Conservation (phyloP, 1,140 invertebrate species). For the Drosophila saltans region DNA sequence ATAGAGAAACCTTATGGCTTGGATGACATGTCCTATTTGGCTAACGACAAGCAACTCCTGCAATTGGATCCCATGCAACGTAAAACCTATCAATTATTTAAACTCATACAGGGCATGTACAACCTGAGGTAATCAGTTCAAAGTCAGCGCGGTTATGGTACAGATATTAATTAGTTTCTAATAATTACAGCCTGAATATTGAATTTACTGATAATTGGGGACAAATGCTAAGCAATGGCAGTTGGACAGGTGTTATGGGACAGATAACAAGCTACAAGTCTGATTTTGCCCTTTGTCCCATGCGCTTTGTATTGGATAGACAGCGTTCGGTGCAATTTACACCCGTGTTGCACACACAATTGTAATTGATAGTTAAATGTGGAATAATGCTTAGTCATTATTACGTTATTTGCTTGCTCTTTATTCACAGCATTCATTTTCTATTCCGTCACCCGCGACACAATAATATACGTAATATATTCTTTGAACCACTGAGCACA, state of each 20-base stretch:
- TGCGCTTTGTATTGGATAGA: constrained; percentile 83
- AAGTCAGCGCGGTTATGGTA: not conserved
- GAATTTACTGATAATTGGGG: constrained; percentile 84
- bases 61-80: constrained; percentile 85
- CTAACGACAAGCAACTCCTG: constrained; percentile 46
- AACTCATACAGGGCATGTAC: constrained; percentile 83
- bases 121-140: constrained; percentile 83
- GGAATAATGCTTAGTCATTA: not conserved
- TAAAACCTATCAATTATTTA: constrained; percentile 83
- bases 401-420: not conserved
- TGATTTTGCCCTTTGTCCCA: constrained; percentile 83
- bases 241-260: constrained; percentile 84
- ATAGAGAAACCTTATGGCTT: constrained; percentile 55
- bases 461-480: constrained; percentile 83
- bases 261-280: constrained; percentile 82
- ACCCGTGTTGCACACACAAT: constrained; percentile 82
- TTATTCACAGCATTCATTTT: constrained; percentile 73
- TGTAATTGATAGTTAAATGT: constrained; percentile 52
- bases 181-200: constrained; percentile 81
- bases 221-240: constrained; percentile 83
- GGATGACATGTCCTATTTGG: constrained; percentile 55
- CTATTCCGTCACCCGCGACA: constrained; percentile 86
- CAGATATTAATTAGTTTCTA: not conserved
- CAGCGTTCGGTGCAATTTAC: constrained; percentile 83
- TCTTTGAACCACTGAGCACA: constrained; percentile 83